phyloP scores from a whole-genome alignment of 2,113 vertebrate genomes.

The Xenopus borealis region DNA sequence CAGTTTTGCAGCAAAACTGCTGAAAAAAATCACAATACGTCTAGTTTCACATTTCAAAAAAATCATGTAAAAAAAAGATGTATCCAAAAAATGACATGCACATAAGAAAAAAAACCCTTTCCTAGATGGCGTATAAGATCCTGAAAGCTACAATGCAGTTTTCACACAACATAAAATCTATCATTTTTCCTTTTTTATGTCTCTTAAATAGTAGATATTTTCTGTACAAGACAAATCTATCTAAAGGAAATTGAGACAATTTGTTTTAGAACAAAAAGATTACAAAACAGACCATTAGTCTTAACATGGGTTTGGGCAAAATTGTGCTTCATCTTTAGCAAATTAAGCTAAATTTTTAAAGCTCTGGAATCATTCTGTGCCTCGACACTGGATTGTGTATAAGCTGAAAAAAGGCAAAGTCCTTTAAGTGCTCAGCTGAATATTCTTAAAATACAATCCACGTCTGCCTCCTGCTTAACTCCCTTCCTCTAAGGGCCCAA shows the following conservation, averaged over 20 bases:
- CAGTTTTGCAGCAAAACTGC: no score
- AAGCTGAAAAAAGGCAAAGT: constrained; percentile 11
- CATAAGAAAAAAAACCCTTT: constrained; percentile 49
- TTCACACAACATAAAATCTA: no score
- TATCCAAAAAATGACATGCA: no score
- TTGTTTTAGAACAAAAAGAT: constrained; percentile 61
- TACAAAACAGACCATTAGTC: constrained; percentile 61
- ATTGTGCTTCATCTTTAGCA: constrained; percentile 57
- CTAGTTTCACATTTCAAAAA: no score
- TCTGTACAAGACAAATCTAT: constrained; percentile 57
- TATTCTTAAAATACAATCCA: constrained; percentile 36
- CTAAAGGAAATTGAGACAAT: constrained; percentile 60
- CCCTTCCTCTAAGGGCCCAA: constrained; percentile 41
- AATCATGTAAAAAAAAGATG: no score
- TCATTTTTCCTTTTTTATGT: constrained; percentile 17
- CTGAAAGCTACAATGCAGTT: neutral
- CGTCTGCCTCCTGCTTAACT: constrained; percentile 37
- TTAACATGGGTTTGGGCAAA: constrained; percentile 62
- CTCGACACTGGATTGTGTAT: constrained; percentile 15
- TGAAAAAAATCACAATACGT: no score
- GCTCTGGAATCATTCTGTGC: constrained; percentile 43
- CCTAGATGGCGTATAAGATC: no score
- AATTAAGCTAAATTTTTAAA: constrained; percentile 63
- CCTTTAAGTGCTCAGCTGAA: constrained; percentile 18
- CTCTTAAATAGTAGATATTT: no score